phyloP scores from a whole-genome alignment of 2,888 invertebrate species.

The Phoronis australis region DNA sequence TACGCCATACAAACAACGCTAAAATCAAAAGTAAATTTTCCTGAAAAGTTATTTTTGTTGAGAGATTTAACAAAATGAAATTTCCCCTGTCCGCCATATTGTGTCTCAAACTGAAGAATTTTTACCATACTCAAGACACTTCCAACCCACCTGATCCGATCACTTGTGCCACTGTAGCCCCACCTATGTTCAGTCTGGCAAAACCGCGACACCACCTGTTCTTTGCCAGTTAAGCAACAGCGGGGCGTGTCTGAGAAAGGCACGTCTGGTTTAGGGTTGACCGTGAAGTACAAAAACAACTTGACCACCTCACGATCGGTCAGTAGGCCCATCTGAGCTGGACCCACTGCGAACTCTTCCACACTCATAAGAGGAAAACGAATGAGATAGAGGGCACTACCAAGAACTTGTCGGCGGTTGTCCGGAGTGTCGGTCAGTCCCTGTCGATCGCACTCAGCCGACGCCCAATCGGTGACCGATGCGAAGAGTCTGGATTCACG shows the following conservation, averaged over 20 bases:
- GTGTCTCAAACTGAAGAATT: too few species aligned
- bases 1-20: too few species aligned
- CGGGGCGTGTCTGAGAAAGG: slow-evolving; percentile 66
- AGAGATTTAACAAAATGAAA: too few species aligned
- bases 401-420: slow-evolving; percentile 67
- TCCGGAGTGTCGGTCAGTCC: slow-evolving; percentile 64
- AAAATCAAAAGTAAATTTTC: too few species aligned
- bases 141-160: slow-evolving; percentile 65
- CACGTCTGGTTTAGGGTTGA: slow-evolving; percentile 72
- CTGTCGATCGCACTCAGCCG: slow-evolving; percentile 64
- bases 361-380: slow-evolving; percentile 79
- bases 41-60: too few species aligned
- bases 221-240: slow-evolving; percentile 74
- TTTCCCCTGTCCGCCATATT: too few species aligned
- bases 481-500: slow-evolving; percentile 73
- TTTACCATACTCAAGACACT: too few species aligned
- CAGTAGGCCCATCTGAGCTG: slow-evolving; percentile 63
- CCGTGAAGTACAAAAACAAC: slow-evolving; percentile 55
- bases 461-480: slow-evolving; percentile 48
- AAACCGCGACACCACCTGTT: slow-evolving; percentile 69
- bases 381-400: slow-evolving; percentile 67
- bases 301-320: slow-evolving; percentile 71
- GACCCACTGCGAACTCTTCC: slow-evolving; percentile 73
- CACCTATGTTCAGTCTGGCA: slow-evolving; percentile 73
- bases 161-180: slow-evolving; percentile 80